phyloP scores from a whole-genome alignment of 2,797 vertebrate species.

The Acropternis orthonyx region DNA sequence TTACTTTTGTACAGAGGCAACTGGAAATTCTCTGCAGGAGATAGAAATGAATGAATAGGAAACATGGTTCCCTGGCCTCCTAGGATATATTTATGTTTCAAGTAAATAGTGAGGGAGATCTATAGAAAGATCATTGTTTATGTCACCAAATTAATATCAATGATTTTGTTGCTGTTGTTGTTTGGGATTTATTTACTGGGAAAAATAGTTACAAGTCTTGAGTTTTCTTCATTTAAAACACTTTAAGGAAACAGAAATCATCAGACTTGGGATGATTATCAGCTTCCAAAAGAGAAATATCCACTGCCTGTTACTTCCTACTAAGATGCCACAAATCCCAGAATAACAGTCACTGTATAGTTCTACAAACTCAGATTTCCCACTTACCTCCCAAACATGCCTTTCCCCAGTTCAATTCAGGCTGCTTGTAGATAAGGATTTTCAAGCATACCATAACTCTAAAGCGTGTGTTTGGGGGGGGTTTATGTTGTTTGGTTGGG shows the following conservation, averaged over 20 bases:
- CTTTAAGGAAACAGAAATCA: background rate
- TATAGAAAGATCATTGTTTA: background rate
- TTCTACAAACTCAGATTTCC: background rate
- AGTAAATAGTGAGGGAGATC: background rate
- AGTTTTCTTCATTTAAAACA: background rate
- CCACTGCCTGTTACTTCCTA: background rate
- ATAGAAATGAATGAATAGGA: background rate
- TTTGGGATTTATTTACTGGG: background rate
- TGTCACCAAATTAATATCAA: background rate
- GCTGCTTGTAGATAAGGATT: background rate
- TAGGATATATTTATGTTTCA: background rate
- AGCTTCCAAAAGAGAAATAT: background rate
- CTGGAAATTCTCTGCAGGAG: background rate
- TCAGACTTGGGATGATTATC: background rate
- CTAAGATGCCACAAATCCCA: background rate
- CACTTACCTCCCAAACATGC: background rate
- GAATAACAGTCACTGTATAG: background rate
- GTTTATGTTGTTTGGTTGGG: no score
- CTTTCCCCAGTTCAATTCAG: background rate
- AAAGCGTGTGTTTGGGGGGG: background rate
- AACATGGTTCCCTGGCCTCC: background rate
- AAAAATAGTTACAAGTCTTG: background rate
- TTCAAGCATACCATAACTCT: background rate
- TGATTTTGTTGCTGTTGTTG: background rate
- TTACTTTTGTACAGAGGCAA: background rate